Percentiles rank a stretch among this genome's conserved stretches.
These are phyloP conservation scores for Tapera naevia DNA, from an alignment of 2,797 vertebrate genomes.

Conservation along the genomic window DNA sequence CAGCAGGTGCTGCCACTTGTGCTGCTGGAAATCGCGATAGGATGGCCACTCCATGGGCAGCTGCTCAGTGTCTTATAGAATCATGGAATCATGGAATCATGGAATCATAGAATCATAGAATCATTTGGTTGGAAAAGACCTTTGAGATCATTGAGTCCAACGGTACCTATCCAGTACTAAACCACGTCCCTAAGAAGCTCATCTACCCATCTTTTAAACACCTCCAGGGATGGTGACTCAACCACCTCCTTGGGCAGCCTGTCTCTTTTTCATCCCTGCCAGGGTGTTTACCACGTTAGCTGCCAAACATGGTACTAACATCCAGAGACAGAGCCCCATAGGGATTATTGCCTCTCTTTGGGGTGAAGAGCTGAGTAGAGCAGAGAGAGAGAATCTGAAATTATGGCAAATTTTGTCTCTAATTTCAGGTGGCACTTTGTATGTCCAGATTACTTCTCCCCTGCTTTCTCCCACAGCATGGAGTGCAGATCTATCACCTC, in stretches of 20 bases:
- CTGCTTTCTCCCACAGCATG: not conserved
- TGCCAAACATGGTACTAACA: not conserved
- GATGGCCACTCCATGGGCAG: not conserved
- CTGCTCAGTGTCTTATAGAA: not conserved
- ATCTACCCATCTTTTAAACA: no score
- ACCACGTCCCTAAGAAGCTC: no score
- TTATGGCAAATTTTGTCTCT: not conserved
- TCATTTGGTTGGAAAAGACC: no score
- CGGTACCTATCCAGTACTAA: no score
- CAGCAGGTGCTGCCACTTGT: not conserved
- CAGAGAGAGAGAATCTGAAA: not conserved
- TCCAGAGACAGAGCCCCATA: not conserved
- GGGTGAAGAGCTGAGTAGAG: not conserved
- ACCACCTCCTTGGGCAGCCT: no score
- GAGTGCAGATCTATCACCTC: not conserved
- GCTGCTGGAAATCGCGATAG: accelerated
- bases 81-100: no score
- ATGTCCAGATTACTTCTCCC: not conserved
- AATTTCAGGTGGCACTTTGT: not conserved
- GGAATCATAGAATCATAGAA: no score
- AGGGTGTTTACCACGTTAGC: not conserved
- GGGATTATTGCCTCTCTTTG: not conserved
- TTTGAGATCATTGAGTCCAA: no score
- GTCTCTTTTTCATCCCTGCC: not conserved
- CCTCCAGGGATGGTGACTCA: no score